These are phyloP conservation scores for Amphiprion percula DNA, from an alignment of 2,113 vertebrate species.

Conservation along the genomic window DNA sequence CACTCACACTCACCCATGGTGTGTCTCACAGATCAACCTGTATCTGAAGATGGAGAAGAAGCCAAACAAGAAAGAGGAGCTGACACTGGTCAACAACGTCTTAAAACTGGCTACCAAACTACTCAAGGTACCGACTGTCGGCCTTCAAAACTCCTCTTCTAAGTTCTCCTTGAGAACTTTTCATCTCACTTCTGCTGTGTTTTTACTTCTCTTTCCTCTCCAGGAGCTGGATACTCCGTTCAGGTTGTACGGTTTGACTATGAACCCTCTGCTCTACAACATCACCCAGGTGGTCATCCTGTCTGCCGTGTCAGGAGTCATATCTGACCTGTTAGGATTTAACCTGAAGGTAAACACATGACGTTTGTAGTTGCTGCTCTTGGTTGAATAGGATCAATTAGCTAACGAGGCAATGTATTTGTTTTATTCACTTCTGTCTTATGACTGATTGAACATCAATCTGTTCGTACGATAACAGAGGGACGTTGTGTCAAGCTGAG, in stretches of 20 bases:
- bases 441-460: too few species aligned
- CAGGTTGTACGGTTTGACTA: slow-evolving; percentile 95
- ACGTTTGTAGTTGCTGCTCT: not conserved
- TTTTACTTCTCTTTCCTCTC: not conserved
- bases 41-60: slow-evolving; percentile 99
- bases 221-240: slow-evolving; percentile 97
- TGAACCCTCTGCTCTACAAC: slow-evolving; percentile 99
- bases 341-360: slow-evolving; percentile 92
- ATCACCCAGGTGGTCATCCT: slow-evolving; percentile 99
- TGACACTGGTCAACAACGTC: slow-evolving; percentile 98
- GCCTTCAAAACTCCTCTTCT: not conserved
- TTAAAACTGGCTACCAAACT: slow-evolving; percentile 98
- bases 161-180: too few species aligned
- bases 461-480: too few species aligned
- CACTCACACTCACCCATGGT: not conserved
- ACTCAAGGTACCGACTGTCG: slow-evolving; percentile 88
- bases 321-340: slow-evolving; percentile 97
- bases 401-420: too few species aligned
- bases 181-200: too few species aligned
- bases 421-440: too few species aligned
- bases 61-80: slow-evolving; percentile 98
- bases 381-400: not conserved
- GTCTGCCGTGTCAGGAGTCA: slow-evolving; percentile 98
- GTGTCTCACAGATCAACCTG: slow-evolving; percentile 92
- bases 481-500: too few species aligned